Conservation (phyloP, 2,888 invertebrate species). For the Drosophila bunnanda region DNA sequence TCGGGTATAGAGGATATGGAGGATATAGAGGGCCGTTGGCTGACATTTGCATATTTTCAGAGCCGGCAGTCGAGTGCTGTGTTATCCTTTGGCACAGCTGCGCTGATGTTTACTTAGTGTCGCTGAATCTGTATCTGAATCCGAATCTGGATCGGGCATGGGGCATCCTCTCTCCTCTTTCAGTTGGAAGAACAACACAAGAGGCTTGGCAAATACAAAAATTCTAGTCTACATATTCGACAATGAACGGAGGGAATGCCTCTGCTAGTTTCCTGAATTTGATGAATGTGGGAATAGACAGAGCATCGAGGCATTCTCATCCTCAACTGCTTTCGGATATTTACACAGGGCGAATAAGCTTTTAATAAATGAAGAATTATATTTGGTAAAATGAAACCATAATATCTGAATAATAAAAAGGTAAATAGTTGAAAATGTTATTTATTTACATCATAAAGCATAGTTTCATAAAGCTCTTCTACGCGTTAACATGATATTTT, state of each 20-base stretch:
- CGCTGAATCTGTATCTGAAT: slow-evolving; percentile 68
- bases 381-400: not conserved
- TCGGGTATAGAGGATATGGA: not conserved
- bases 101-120: slow-evolving; percentile 75
- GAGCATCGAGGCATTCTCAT: slow-evolving; percentile 32
- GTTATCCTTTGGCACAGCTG: slow-evolving; percentile 69
- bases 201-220: slow-evolving; percentile 64
- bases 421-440: not conserved
- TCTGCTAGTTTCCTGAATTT: slow-evolving; percentile 51
- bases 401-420: not conserved
- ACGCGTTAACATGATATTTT: too few species aligned
- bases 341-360: slow-evolving; percentile 1
- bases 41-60: slow-evolving; percentile 71
- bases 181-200: slow-evolving; percentile 46
- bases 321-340: slow-evolving; percentile 18
- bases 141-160: slow-evolving; percentile 30
- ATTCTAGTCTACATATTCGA: slow-evolving; percentile 60
- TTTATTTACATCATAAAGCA: not conserved
- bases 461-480: not conserved
- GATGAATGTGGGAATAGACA: slow-evolving; percentile 57
- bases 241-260: slow-evolving; percentile 47
- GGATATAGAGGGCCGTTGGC: slow-evolving; percentile 20
- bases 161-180: not conserved
- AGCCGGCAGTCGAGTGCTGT: slow-evolving; percentile 55
- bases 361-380: not conserved